A percentile compares a stretch with the other conserved stretches of the same genome.
Conservation (phyloP, 2,888 invertebrate genomes). For the Melanchra persicariae region DNA sequence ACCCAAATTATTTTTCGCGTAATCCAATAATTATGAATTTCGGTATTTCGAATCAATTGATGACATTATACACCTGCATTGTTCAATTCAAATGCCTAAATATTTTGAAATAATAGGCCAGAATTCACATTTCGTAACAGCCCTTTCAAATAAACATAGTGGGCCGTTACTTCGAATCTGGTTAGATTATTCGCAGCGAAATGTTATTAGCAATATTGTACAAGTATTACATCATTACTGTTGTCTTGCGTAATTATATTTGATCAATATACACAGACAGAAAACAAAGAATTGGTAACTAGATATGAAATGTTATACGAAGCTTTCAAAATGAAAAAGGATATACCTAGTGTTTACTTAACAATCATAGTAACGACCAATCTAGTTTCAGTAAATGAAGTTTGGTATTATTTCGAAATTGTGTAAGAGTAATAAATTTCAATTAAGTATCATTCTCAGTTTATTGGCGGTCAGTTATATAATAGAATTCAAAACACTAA, state of each 20-base stretch:
- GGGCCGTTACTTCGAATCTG: constrained; percentile 53
- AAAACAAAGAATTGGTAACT: constrained; percentile 47
- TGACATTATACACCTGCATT: constrained; percentile 5
- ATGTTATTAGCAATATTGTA: constrained; percentile 69
- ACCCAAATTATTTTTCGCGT: background rate
- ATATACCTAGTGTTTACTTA: constrained; percentile 6
- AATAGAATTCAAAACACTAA: constrained; percentile 21
- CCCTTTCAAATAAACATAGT: constrained; percentile 49
- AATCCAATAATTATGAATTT: background rate
- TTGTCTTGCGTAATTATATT: constrained; percentile 39
- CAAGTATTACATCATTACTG: constrained; percentile 73
- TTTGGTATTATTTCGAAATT: constrained; percentile 38
- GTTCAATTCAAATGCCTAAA: constrained; percentile 8
- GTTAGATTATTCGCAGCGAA: constrained; percentile 52
- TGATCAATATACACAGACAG: constrained; percentile 16
- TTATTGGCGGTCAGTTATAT: constrained; percentile 20
- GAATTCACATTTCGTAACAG: constrained; percentile 49
- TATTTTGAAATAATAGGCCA: constrained; percentile 16
- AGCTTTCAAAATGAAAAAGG: constrained; percentile 39
- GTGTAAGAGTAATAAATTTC: constrained; percentile 47
- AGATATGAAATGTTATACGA: constrained; percentile 44
- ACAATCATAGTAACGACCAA: background rate
- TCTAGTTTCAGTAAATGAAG: constrained; percentile 17
- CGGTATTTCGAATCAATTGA: background rate
- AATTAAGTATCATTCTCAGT: constrained; percentile 31